Percentiles rank a stretch among this genome's conserved stretches.
These are phyloP conservation scores for Pluvianellus socialis DNA, from an alignment of 2,113 vertebrate species.

Conservation along the genomic window DNA sequence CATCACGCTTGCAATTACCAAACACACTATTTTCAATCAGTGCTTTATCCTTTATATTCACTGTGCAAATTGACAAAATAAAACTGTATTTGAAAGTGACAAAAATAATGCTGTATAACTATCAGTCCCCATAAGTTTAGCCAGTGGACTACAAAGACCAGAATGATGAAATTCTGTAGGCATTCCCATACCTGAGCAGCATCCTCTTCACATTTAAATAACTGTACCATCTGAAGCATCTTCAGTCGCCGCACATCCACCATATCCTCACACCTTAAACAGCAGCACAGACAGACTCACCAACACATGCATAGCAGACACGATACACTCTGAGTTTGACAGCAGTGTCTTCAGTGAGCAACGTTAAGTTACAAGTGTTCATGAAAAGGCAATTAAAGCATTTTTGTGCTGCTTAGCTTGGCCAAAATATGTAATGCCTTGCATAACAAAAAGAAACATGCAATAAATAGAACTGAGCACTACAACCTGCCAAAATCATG, in stretches of 20 bases:
- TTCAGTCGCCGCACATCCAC: constrained; percentile 92
- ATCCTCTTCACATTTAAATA: constrained; percentile 99
- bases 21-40: background rate
- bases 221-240: constrained; percentile 99
- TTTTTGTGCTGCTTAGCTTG: background rate
- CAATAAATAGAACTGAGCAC: background rate
- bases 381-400: background rate
- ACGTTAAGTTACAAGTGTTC: background rate
- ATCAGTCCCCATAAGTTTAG: background rate
- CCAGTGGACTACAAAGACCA: background rate
- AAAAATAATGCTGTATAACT: background rate
- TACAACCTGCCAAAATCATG: background rate
- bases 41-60: background rate
- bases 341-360: background rate
- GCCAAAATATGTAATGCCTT: background rate
- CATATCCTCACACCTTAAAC: constrained; percentile 89
- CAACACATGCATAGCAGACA: background rate
- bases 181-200: constrained; percentile 82
- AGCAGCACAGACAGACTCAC: background rate
- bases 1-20: background rate
- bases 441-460: background rate
- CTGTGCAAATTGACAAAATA: background rate
- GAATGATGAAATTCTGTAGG: background rate
- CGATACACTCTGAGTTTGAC: background rate
- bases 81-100: background rate